Conservation (phyloP, 2,797 vertebrate species). For the Syndactyla subalaris region DNA sequence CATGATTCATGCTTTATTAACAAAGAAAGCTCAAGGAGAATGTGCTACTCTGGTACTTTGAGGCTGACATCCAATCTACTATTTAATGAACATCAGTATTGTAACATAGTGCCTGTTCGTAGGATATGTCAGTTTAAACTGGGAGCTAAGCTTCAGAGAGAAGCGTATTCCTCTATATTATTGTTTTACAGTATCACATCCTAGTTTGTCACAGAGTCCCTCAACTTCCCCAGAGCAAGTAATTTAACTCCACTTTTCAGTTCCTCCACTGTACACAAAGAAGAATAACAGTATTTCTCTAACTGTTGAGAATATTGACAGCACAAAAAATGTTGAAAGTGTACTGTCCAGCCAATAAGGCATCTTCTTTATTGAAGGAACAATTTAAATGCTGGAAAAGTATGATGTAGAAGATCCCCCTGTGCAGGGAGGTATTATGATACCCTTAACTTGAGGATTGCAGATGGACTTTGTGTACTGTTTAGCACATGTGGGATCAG, state of each 20-base stretch:
- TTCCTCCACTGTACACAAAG: not conserved
- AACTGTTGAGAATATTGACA: not conserved
- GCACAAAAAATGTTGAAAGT: not conserved
- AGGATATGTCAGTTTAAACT: not conserved
- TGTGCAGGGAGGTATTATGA: fast-evolving
- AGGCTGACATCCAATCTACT: not conserved
- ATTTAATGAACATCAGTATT: not conserved
- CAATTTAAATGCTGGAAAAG: not conserved
- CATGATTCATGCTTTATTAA: not conserved
- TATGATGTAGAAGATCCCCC: too few species aligned
- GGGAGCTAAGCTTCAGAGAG: not conserved
- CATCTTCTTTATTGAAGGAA: not conserved
- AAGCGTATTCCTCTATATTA: not conserved
- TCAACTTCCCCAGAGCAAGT: not conserved
- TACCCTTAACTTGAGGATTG: not conserved
- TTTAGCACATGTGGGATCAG: not conserved
- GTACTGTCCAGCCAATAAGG: not conserved
- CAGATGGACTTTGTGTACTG: not conserved
- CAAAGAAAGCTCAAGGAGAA: not conserved
- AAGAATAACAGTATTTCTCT: not conserved
- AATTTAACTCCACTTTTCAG: not conserved
- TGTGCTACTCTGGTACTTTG: not conserved
- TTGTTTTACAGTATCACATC: not conserved
- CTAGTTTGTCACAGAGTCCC: not conserved
- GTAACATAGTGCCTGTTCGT: not conserved